Percentiles rank a stretch among this genome's conserved stretches.
Evolutionary conservation across 1,140 invertebrate genomes (phyloP).

Genomic region (Ostrea edulis): DNA sequence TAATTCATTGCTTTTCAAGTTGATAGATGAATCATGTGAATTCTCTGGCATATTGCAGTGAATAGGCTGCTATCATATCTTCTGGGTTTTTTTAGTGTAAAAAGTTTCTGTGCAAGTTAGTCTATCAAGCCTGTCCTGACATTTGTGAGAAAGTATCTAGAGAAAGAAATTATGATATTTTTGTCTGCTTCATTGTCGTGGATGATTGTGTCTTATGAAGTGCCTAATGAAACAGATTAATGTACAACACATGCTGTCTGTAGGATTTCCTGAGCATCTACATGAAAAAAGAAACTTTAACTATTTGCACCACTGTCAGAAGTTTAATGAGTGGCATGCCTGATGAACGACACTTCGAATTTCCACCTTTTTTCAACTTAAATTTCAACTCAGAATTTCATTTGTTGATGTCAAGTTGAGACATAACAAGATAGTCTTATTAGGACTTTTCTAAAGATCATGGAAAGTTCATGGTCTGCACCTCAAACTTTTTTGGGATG

Average conservation of each 20-base stretch:
- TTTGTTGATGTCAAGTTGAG: background rate
- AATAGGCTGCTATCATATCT: background rate
- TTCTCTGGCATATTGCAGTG: background rate
- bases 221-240: constrained; percentile 5
- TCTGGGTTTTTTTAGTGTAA: background rate
- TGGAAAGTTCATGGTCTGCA: background rate
- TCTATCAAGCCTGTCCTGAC: background rate
- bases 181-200: background rate
- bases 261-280: background rate
- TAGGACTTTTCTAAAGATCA: background rate
- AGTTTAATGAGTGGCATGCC: background rate
- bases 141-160: constrained; percentile 18
- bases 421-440: background rate
- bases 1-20: background rate
- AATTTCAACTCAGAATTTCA: background rate
- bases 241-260: constrained; percentile 3
- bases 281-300: background rate
- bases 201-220: background rate
- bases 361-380: background rate
- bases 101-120: background rate
- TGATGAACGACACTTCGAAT: background rate
- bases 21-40: background rate
- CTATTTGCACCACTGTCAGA: background rate
- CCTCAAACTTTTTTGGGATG: background rate
- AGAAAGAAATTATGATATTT: background rate